Conservation (phyloP, 2,888 invertebrate species). For the Teleiodes luculella region DNA sequence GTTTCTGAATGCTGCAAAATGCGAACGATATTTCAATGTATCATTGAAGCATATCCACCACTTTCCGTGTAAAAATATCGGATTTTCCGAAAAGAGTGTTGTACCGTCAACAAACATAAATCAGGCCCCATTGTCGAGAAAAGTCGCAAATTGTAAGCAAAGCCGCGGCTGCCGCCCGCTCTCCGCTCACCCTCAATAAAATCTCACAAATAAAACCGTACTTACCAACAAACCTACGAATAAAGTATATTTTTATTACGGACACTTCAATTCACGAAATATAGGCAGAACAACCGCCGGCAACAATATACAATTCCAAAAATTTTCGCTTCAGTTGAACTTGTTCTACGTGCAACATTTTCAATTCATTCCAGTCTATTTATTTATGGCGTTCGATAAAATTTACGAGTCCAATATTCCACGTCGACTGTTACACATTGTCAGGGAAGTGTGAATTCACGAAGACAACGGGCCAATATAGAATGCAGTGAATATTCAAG, state of each 20-base stretch:
- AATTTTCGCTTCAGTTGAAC: not conserved
- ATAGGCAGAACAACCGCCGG: not conserved
- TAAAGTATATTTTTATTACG: constrained; percentile 8
- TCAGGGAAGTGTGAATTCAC: constrained; percentile 9
- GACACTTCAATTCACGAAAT: constrained; percentile 1
- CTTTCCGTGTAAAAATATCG: constrained; percentile 6
- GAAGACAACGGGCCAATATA: constrained; percentile 27
- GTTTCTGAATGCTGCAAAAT: not conserved
- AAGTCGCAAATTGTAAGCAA: constrained; percentile 54
- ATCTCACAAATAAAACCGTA: constrained; percentile 20
- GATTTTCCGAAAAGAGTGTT: constrained; percentile 46
- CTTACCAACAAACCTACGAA: constrained; percentile 6
- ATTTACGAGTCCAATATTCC: constrained; percentile 10
- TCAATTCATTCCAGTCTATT: constrained; percentile 4
- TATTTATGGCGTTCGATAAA: constrained; percentile 6
- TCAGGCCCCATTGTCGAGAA: constrained; percentile 52
- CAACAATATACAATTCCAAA: not conserved
- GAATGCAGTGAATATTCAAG: constrained; percentile 22
- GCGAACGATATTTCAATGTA: constrained; percentile 2
- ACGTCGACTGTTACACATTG: constrained; percentile 10
- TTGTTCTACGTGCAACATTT: not conserved
- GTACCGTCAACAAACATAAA: constrained; percentile 50
- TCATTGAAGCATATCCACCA: constrained; percentile 3
- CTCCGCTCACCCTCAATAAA: constrained; percentile 14
- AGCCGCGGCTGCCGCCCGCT: constrained; percentile 21